A percentile compares a stretch with the other conserved stretches of the same genome.
Evolutionary conservation across 2,888 invertebrate species (phyloP).

Genomic region (Scrobipalpa atriplicella): DNA sequence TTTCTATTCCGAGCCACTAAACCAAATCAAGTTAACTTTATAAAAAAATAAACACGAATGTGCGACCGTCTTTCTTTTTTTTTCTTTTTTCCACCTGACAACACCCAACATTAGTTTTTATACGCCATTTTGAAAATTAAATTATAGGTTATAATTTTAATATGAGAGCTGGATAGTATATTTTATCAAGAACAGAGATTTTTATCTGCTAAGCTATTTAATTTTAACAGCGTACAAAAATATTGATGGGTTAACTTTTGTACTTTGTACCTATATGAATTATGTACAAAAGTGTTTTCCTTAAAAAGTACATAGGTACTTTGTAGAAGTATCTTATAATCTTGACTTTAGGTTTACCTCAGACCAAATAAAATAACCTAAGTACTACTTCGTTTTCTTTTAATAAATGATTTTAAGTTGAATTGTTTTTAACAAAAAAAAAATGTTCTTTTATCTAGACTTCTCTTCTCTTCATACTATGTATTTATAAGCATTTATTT

Average conservation of each 20-base stretch:
- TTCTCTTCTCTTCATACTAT: too few species aligned
- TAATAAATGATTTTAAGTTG: too few species aligned
- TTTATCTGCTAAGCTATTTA: slow-evolving; percentile 67
- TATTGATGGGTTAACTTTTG: slow-evolving; percentile 23
- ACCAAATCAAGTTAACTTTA: slow-evolving; percentile 57
- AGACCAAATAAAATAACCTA: too few species aligned
- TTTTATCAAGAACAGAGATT: slow-evolving; percentile 58
- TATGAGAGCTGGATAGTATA: slow-evolving; percentile 80
- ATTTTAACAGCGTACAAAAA: slow-evolving; percentile 47
- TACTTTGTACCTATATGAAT: neutral
- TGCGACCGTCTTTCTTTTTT: slow-evolving; percentile 70
- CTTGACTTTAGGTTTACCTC: too few species aligned
- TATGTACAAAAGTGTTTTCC: neutral
- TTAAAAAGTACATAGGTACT: too few species aligned
- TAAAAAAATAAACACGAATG: slow-evolving; percentile 68
- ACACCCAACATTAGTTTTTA: slow-evolving; percentile 73
- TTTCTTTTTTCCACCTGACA: slow-evolving; percentile 64
- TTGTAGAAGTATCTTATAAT: too few species aligned
- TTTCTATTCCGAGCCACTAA: slow-evolving; percentile 68
- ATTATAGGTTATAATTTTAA: slow-evolving; percentile 82
- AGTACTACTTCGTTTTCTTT: too few species aligned
- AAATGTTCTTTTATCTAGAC: too few species aligned
- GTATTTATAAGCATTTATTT: too few species aligned
- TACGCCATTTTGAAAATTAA: slow-evolving; percentile 77
- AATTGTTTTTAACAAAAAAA: too few species aligned